phyloP scores from a whole-genome alignment of 2,113 vertebrate genomes.

The Bubo scandiacus region DNA sequence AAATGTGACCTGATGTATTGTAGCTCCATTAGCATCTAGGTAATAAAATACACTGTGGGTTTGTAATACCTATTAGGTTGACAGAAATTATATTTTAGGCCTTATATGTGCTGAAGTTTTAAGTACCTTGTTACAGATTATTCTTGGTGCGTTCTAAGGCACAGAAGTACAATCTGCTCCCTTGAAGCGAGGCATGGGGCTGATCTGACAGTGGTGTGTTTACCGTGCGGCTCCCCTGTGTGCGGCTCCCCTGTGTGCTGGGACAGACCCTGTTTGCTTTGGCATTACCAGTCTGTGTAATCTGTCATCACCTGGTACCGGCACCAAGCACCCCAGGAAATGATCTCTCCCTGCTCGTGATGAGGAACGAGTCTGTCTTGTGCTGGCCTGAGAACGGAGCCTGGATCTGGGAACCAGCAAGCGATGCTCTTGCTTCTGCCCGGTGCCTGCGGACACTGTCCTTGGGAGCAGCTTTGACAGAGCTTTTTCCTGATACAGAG shows the following conservation, averaged over 20 bases:
- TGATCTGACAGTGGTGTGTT: not conserved
- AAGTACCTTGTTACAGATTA: not conserved
- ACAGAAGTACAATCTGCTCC: not conserved
- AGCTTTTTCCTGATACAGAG: not conserved
- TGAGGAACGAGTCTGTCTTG: rapidly evolving
- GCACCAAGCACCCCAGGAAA: not conserved
- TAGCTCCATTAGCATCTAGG: not conserved
- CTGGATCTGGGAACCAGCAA: too few species aligned
- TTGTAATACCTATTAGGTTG: not conserved
- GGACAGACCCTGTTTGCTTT: not conserved
- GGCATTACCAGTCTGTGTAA: not conserved
- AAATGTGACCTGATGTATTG: not conserved
- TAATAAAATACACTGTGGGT: not conserved
- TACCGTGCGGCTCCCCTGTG: not conserved
- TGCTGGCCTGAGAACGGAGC: not conserved
- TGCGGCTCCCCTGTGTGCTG: not conserved
- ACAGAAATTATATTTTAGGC: not conserved
- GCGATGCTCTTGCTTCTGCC: not conserved
- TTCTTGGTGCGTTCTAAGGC: not conserved
- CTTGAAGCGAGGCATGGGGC: rapidly evolving
- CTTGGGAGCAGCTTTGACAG: not conserved
- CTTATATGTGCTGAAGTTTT: not conserved
- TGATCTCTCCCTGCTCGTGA: not conserved
- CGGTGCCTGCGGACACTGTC: rapidly evolving
- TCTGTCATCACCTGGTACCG: not conserved